Evolutionary conservation across 2,888 invertebrate genomes (phyloP), one percentile per base, ranked within the genome.

Genomic region (Drosophila kuntzei): DNA sequence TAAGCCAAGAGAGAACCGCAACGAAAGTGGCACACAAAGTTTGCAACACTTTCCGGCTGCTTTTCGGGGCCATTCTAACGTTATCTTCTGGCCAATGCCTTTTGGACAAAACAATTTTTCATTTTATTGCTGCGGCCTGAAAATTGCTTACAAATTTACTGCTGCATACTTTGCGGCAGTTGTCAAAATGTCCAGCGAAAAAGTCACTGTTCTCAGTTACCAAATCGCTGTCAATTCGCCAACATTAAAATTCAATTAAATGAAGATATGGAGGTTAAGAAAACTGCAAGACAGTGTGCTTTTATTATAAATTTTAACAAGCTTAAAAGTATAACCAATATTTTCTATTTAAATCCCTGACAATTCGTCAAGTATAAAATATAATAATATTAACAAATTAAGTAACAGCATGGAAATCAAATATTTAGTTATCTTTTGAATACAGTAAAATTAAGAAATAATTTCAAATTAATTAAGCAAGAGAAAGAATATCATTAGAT

Each of bases 11-110:
- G 14, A 54, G 14, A 65, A 76, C 81, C 87, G 51, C 89, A 86
- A 65, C 67, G 71, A 88, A 83, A 88, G 89, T 83, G 87, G 82
- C 82, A 83, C 89, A 88, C 89, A 86, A 88, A 86, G 69, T 83
- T 83, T 89, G 71, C 87, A 63, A 88, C 89, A 86, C 83, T 88
- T 86, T 79, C 34, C 44, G 55, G 34, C 12, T n/a, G 11, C 11
- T 20, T 27, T 27, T 37, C 12, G 51, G 20, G 46, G 32, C 29
- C 41, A 62, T 44, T 67, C 53, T 49, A 49, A 47, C 64, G 74
- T 71, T 86, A 83, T 88, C 81, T 86, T 41, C 32, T 74, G 84
- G 49, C 84, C 80, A 86, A 67, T 88, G 80, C 58, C 67, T 86
- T 82, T 82, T 76, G 66, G 84, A 83, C 87, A 83, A 87, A 80